A percentile compares a stretch with the other conserved stretches of the same genome.
These are phyloP conservation scores for Myrmophylax atrothorax DNA, from an alignment of 2,113 vertebrate genomes.

Conservation along the genomic window DNA sequence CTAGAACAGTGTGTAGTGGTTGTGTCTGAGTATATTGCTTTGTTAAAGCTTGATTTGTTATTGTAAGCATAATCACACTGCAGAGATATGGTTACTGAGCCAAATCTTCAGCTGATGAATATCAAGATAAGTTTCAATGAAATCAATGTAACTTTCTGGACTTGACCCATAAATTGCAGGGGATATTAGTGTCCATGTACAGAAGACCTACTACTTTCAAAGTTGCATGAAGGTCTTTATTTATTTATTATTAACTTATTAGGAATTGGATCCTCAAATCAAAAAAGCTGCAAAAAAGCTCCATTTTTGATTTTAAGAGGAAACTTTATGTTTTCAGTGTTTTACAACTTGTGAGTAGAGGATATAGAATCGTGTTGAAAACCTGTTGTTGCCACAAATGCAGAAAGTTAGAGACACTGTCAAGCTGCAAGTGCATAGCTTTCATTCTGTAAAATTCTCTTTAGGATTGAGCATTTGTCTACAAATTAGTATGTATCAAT, in stretches of 20 bases:
- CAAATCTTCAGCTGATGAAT: not conserved
- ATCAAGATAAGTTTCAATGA: not conserved
- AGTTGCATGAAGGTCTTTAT: not conserved
- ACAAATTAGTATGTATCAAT: not conserved
- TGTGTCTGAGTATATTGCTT: not conserved
- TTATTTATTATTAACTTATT: not conserved
- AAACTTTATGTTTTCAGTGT: not conserved
- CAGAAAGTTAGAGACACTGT: not conserved
- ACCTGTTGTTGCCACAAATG: not conserved
- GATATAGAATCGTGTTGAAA: not conserved
- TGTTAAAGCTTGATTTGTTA: slow-evolving; percentile 17
- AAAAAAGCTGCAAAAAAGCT: not conserved
- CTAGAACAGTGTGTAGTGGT: not conserved
- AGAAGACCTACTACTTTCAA: not conserved
- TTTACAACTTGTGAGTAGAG: not conserved
- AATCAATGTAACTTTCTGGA: not conserved
- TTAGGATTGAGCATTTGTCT: not conserved
- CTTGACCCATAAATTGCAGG: not conserved
- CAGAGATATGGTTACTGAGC: not conserved
- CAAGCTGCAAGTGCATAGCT: not conserved
- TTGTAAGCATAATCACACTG: not conserved
- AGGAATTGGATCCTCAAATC: not conserved
- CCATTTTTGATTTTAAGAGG: not conserved
- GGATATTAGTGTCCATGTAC: not conserved
- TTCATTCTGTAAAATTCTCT: not conserved